Evolutionary conservation across 2,888 invertebrate genomes (phyloP), one percentile per base, ranked within the genome.

Genomic region (Acronicta psi): DNA sequence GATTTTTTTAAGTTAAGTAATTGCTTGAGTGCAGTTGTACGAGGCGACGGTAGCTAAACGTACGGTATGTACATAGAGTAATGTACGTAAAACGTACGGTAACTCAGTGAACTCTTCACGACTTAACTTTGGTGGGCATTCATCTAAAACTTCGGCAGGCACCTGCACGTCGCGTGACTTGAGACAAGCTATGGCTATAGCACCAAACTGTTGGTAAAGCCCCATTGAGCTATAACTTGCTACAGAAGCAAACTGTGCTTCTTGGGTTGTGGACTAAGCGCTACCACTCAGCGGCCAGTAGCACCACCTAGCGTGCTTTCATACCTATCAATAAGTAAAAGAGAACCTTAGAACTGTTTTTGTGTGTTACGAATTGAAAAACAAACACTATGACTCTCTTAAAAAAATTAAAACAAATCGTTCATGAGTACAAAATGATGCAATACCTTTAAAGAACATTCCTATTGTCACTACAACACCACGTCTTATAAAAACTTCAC

Each of bases 81-180:
- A n/a, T n/a, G n/a, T n/a, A 75, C 73, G 75, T 76, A 74, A 40
- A 75, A 79, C 81, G 80, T 77, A 80, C 76, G 73, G 83, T 83
- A 84, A 88, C 84, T 85, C 79, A 68, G 73, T 70, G 76, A 84
- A 88, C 84, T 88, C 84, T 81, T 83, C 82, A 75, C 75, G 79
- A 80, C 80, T 80, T 79, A 89, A 88, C 86, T 90, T 68, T 85
- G 67, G 79, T 79, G 86, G 85, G 82, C 88, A 90, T 91, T 89
- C 87, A 89, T 91, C 89, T 89, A 81, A 90, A 92, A 90, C 88
- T 91, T 91, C 77, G 77, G 80, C 84, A 82, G 83, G 83, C 82
- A 86, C 85, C 85, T 86, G 85, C 82, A 82, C 81, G 75, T 83
- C 79, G 81, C 81, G 82, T 81, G 83, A 84, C 84, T 83, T 73